These are phyloP conservation scores for Halcyon chelicuti DNA, from an alignment of 2,797 vertebrate genomes.

Conservation along the genomic window DNA sequence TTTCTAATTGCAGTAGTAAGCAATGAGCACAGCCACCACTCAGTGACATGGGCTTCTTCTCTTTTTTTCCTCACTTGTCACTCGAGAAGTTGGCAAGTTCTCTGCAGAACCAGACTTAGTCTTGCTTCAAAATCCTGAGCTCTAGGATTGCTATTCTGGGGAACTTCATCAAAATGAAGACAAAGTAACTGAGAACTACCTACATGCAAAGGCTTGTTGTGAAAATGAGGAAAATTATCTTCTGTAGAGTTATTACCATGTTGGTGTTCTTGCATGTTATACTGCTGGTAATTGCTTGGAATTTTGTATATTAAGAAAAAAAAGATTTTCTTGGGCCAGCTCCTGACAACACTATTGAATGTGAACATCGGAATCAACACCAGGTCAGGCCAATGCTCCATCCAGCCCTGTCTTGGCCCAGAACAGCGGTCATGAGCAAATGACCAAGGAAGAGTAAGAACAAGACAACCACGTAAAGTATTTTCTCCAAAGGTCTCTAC, in stretches of 20 bases:
- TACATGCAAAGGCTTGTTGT: not conserved
- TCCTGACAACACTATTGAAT: not conserved
- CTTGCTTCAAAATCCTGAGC: not conserved
- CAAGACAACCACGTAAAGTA: accelerated
- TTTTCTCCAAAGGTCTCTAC: not conserved
- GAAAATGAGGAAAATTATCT: not conserved
- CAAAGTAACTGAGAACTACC: not conserved
- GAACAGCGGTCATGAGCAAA: not conserved
- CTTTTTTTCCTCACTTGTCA: not conserved
- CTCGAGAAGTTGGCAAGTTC: not conserved
- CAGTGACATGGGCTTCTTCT: not conserved
- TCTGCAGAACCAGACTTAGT: not conserved
- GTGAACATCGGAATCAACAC: not conserved
- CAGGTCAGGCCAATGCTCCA: not conserved
- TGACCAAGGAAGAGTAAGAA: not conserved
- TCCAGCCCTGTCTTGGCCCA: not conserved
- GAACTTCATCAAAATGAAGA: not conserved
- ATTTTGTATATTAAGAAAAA: not conserved
- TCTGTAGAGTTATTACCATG: not conserved
- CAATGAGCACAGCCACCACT: not conserved
- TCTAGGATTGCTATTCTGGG: not conserved
- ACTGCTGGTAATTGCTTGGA: not conserved
- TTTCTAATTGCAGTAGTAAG: not conserved
- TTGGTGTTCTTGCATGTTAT: not conserved
- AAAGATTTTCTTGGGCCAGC: not conserved